Percentiles rank a stretch among this genome's conserved stretches.
Conservation (phyloP, 2,888 invertebrate genomes). For the Lithophane ornitopus region DNA sequence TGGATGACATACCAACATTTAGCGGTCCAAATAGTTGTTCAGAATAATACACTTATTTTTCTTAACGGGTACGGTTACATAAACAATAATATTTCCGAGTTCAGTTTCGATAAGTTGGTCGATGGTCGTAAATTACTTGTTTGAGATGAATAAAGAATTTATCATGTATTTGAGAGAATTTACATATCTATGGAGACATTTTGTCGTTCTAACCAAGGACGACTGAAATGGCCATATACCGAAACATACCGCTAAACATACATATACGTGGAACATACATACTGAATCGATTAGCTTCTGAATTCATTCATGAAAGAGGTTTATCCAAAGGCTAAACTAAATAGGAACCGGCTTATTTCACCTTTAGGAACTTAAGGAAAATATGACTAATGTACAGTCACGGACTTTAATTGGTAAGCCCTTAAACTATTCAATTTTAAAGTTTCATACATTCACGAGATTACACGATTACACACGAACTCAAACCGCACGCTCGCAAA, state of each 20-base stretch:
- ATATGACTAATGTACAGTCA: no score
- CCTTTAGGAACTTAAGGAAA: neutral
- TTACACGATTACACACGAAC: no score
- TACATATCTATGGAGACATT: neutral
- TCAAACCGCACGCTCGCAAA: no score
- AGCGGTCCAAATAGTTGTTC: neutral
- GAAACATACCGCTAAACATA: neutral
- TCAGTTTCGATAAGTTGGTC: neutral
- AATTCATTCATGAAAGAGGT: neutral
- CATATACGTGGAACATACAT: neutral
- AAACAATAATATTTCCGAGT: conserved; percentile 9
- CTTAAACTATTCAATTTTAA: no score
- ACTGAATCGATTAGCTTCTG: neutral
- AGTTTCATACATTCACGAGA: no score
- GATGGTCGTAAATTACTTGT: neutral
- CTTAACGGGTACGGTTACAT: no score
- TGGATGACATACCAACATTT: no score
- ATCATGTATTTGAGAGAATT: neutral
- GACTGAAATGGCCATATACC: neutral
- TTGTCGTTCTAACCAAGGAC: neutral
- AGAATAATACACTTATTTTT: neutral
- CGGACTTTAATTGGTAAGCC: no score
- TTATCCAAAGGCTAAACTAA: neutral
- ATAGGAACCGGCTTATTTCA: neutral
- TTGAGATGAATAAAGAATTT: neutral